Conservation (phyloP, 2,888 invertebrate genomes). For the Sinelater perroti region DNA sequence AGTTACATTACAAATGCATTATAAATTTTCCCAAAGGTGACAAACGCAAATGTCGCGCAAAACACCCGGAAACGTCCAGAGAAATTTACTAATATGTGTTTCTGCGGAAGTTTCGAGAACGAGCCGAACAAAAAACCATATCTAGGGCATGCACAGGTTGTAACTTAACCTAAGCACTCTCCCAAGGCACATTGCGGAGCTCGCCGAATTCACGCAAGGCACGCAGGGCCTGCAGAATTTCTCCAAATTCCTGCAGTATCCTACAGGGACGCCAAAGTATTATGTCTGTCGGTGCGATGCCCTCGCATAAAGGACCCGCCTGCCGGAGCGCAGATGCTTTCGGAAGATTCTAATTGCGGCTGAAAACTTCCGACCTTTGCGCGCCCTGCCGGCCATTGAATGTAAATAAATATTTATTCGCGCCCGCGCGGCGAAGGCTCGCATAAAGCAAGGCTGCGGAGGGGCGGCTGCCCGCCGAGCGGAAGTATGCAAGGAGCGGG, state of each 20-base stretch:
- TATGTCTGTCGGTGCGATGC: constrained; percentile 18
- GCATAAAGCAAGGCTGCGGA: constrained; percentile 10
- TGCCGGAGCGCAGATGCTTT: neutral
- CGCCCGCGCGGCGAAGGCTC: neutral
- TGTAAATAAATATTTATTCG: constrained; percentile 6
- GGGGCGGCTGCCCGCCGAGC: constrained; percentile 1
- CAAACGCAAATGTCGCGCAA: too few relatives aligned
- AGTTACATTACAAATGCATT: too few relatives aligned
- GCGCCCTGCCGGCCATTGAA: neutral
- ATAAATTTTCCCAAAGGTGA: too few relatives aligned
- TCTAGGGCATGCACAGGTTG: constrained; percentile 48
- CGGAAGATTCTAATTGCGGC: constrained; percentile 12
- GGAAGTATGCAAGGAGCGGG: constrained; percentile 25
- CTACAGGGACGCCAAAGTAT: constrained; percentile 26
- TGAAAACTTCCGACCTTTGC: neutral
- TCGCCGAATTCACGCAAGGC: constrained; percentile 32
- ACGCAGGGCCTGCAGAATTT: constrained; percentile 31
- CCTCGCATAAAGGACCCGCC: constrained; percentile 14
- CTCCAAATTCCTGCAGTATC: constrained; percentile 29
- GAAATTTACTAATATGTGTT: too few relatives aligned
- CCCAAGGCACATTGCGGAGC: constrained; percentile 48
- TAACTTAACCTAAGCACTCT: constrained; percentile 51
- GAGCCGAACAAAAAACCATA: constrained; percentile 26
- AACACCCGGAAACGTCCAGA: too few relatives aligned
- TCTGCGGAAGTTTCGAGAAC: too few relatives aligned